Conservation (phyloP, 2,113 vertebrate species). For the Clarias magur region DNA sequence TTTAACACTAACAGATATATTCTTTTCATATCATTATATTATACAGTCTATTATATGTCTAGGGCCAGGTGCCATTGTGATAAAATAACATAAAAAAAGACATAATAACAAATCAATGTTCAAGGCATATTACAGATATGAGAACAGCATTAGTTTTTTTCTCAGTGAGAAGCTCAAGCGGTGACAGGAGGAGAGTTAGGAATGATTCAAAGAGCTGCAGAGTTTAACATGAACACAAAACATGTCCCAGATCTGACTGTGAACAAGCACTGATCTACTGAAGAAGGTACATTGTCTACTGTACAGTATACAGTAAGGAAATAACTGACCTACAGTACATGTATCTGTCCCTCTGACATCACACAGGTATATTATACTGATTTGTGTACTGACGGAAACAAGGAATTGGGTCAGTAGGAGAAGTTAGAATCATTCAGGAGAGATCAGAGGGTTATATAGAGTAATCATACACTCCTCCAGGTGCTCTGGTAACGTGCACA, state of each 20-base stretch:
- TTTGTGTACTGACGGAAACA: neutral
- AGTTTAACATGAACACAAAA: conserved; percentile 18
- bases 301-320: neutral
- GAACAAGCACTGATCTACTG: conserved; percentile 5
- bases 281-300: conserved; percentile 24
- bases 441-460: conserved; percentile 52
- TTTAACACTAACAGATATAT: neutral
- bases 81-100: neutral
- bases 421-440: conserved; percentile 34
- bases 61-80: conserved; percentile 45
- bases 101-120: conserved; percentile 24
- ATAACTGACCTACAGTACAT: neutral
- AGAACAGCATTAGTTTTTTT: neutral
- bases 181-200: conserved; percentile 23
- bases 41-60: conserved; percentile 16
- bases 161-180: conserved; percentile 18
- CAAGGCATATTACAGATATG: conserved; percentile 20
- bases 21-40: no score
- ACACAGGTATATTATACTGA: neutral
- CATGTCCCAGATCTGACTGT: neutral
- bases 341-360: conserved; percentile 20
- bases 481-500: conserved; percentile 68
- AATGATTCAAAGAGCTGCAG: conserved; percentile 30
- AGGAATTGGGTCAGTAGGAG: conserved; percentile 4
- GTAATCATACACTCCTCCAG: conserved; percentile 58